Percentiles rank a stretch among this genome's conserved stretches.
Evolutionary conservation across 2,797 vertebrate species (phyloP).

Genomic region (Fundulus diaphanus): DNA sequence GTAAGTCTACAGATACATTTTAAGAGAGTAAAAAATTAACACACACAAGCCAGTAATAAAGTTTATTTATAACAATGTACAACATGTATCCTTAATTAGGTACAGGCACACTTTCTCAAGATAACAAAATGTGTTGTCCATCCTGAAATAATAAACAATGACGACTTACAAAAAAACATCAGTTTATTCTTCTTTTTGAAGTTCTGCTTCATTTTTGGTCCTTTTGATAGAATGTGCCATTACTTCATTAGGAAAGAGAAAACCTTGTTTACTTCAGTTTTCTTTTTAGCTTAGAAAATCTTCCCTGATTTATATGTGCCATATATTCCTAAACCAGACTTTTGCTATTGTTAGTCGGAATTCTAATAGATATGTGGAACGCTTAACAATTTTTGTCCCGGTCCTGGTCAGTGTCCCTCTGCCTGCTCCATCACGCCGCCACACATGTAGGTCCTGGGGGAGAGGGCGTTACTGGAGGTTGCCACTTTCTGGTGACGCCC

Average conservation of each 20-base stretch:
- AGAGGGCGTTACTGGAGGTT: too few species aligned
- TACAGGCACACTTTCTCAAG: conserved; percentile 40
- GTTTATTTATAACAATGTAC: neutral
- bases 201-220: conserved; percentile 39
- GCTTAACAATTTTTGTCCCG: too few species aligned
- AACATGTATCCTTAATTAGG: conserved; percentile 35
- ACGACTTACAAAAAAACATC: conserved; percentile 24
- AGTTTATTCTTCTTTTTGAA: conserved; percentile 38
- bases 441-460: too few species aligned
- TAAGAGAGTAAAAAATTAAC: neutral
- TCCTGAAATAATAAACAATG: conserved; percentile 35
- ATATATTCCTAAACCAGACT: neutral
- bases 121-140: conserved; percentile 44
- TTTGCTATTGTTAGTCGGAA: too few species aligned
- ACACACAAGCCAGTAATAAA: neutral
- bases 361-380: neutral
- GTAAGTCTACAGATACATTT: neutral
- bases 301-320: conserved; percentile 14
- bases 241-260: conserved; percentile 37
- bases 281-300: conserved; percentile 29
- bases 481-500: too few species aligned
- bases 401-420: too few species aligned
- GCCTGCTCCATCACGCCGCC: too few species aligned
- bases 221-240: conserved; percentile 33
- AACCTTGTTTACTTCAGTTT: conserved; percentile 13